Conservation (phyloP, 2,113 vertebrate species). For the Hydrochoerus hydrochaeris region DNA sequence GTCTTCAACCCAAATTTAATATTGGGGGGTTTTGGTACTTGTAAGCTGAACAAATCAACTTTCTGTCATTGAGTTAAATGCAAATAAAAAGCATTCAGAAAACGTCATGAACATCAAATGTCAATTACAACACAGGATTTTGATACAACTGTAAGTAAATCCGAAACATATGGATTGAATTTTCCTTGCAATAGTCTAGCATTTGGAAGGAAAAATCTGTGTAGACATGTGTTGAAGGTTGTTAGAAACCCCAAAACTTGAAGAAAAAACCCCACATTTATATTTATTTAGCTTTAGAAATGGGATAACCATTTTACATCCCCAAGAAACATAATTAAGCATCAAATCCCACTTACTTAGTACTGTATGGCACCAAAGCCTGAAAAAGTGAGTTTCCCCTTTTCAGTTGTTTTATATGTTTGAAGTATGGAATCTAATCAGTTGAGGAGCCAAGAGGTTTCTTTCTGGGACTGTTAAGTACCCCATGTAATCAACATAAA, state of each 20-base stretch:
- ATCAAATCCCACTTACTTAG: conserved; percentile 51
- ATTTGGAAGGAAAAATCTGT: conserved; percentile 77
- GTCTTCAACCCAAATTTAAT: conserved; percentile 75
- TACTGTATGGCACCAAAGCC: not conserved
- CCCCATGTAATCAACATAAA: not conserved
- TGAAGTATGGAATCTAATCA: conserved; percentile 26
- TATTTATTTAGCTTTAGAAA: conserved; percentile 79
- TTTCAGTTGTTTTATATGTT: not conserved
- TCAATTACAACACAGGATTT: conserved; percentile 76
- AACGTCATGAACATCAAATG: conserved; percentile 78
- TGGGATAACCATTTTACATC: conserved; percentile 76
- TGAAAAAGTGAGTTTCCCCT: not conserved
- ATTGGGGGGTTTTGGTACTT: conserved; percentile 71
- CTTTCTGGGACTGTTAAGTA: conserved; percentile 36
- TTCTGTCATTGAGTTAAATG: conserved; percentile 79
- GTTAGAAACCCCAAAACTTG: conserved; percentile 73
- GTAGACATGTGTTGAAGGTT: conserved; percentile 74
- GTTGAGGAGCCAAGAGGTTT: not conserved
- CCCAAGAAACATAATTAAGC: conserved; percentile 67
- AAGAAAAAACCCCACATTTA: conserved; percentile 52
- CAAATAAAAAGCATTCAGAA: conserved; percentile 79
- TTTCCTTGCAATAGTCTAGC: conserved; percentile 75
- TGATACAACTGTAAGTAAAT: conserved; percentile 76
- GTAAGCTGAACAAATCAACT: conserved; percentile 80
- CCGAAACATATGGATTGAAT: conserved; percentile 79